Percentiles rank a stretch among this genome's conserved stretches.
phyloP scores from a whole-genome alignment of 2,797 vertebrate species.

The Decapterus maruadsi region DNA sequence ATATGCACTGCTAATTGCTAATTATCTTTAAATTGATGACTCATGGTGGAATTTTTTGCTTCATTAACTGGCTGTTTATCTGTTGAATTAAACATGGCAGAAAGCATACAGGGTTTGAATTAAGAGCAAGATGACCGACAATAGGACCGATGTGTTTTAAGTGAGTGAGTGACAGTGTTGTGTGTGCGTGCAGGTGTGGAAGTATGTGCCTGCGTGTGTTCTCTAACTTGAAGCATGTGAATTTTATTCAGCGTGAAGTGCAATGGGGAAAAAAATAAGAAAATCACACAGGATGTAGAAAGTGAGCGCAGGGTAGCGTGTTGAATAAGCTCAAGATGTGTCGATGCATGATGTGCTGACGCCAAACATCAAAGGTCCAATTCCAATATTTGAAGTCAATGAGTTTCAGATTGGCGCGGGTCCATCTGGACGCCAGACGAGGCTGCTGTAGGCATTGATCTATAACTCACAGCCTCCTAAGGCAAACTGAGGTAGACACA shows the following conservation, averaged over 20 bases:
- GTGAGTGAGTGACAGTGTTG: slow-evolving; percentile 1
- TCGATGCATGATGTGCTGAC: slow-evolving; percentile 36
- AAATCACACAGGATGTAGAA: slow-evolving; percentile 25
- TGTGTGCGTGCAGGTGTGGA: slow-evolving; percentile 12
- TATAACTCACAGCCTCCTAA: slow-evolving; percentile 16
- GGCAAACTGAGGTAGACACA: background rate
- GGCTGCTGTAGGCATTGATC: slow-evolving; percentile 14
- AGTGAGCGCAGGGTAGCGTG: background rate
- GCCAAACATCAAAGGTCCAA: slow-evolving; percentile 58
- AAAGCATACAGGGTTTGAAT: slow-evolving; percentile 40
- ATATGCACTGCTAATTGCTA: slow-evolving; percentile 72
- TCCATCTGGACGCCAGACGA: slow-evolving; percentile 68
- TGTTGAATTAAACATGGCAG: slow-evolving; percentile 75
- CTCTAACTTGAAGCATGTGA: slow-evolving; percentile 7
- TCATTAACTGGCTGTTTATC: slow-evolving; percentile 75
- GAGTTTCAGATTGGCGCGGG: slow-evolving; percentile 53
- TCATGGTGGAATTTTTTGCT: slow-evolving; percentile 61
- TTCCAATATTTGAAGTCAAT: slow-evolving; percentile 67
- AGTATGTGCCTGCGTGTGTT: background rate
- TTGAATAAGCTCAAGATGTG: slow-evolving; percentile 39
- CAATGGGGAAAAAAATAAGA: background rate
- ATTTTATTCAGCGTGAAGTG: slow-evolving; percentile 25
- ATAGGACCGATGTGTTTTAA: background rate
- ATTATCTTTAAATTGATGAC: slow-evolving; percentile 77
- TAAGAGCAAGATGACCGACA: slow-evolving; percentile 51